Evolutionary conservation across 2,888 invertebrate species (phyloP).

Genomic region (Microplitis deprimator): DNA sequence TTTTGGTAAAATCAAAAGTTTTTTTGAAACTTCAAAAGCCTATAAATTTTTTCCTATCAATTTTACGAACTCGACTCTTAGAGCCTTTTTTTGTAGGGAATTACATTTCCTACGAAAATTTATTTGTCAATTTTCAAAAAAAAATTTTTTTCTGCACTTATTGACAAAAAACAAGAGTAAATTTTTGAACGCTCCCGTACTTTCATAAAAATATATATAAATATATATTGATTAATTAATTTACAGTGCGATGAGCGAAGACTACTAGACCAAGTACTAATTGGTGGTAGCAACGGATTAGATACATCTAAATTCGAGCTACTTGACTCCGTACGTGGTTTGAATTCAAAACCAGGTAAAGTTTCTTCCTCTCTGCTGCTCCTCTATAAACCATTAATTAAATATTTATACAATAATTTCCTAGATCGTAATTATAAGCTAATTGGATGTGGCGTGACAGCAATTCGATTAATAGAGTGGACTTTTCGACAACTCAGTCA

Average conservation of each 20-base stretch:
- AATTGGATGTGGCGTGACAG: conserved; percentile 84
- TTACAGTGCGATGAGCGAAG: conserved; percentile 82
- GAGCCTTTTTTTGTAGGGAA: no score
- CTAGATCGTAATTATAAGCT: conserved; percentile 72
- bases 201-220: neutral
- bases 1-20: no score
- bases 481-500: conserved; percentile 85
- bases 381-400: neutral
- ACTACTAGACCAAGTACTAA: conserved; percentile 83
- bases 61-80: no score
- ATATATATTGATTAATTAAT: conserved; percentile 43
- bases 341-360: conserved; percentile 82
- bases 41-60: no score
- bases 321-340: conserved; percentile 84
- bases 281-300: conserved; percentile 86
- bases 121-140: no score
- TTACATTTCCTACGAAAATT: no score
- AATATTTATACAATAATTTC: conserved; percentile 26
- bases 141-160: neutral
- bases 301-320: conserved; percentile 83
- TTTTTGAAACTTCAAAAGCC: no score
- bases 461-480: conserved; percentile 85
- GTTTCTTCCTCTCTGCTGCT: neutral
- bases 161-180: neutral
- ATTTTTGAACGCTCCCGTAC: neutral